These are phyloP conservation scores for Sinotaia quadrata DNA, from an alignment of 2,888 invertebrate species.

Conservation along the genomic window DNA sequence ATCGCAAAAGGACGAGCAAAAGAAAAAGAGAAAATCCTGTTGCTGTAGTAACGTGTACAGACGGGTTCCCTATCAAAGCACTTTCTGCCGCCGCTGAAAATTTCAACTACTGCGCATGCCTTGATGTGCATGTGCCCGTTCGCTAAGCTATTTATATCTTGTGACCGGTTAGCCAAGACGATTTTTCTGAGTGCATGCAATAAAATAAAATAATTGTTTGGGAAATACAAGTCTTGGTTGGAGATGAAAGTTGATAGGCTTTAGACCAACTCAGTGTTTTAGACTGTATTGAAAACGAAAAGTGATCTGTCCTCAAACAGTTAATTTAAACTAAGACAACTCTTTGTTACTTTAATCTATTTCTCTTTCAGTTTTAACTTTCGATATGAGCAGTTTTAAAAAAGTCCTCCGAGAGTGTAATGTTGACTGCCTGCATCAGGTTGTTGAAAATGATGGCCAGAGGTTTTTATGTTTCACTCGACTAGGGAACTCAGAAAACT, in stretches of 20 bases:
- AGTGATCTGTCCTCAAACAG: no score
- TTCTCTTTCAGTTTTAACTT: no score
- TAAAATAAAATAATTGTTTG: no score
- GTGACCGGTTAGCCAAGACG: no score
- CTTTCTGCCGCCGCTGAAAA: slow-evolving; percentile 14
- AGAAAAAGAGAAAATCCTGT: slow-evolving; percentile 25
- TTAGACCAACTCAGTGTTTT: no score
- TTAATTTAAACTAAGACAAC: no score
- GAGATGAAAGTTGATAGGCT: no score
- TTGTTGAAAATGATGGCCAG: slow-evolving; percentile 46
- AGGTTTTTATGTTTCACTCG: slow-evolving; percentile 60
- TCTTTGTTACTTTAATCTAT: no score
- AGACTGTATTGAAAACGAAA: no score
- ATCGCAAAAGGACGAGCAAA: slow-evolving; percentile 43
- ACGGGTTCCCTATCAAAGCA: slow-evolving; percentile 22
- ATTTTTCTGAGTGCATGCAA: no score
- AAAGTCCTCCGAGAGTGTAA: slow-evolving; percentile 46
- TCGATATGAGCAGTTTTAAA: slow-evolving; percentile 35
- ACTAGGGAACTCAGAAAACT: slow-evolving; percentile 32
- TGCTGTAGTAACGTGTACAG: slow-evolving; percentile 39
- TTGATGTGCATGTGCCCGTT: slow-evolving; percentile 11
- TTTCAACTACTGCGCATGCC: slow-evolving; percentile 18
- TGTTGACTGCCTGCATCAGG: slow-evolving; percentile 48
- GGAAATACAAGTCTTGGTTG: no score
- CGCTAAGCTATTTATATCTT: neutral